Evolutionary conservation across 2,888 invertebrate genomes (phyloP).

Genomic region (Cheilosia variabilis): DNA sequence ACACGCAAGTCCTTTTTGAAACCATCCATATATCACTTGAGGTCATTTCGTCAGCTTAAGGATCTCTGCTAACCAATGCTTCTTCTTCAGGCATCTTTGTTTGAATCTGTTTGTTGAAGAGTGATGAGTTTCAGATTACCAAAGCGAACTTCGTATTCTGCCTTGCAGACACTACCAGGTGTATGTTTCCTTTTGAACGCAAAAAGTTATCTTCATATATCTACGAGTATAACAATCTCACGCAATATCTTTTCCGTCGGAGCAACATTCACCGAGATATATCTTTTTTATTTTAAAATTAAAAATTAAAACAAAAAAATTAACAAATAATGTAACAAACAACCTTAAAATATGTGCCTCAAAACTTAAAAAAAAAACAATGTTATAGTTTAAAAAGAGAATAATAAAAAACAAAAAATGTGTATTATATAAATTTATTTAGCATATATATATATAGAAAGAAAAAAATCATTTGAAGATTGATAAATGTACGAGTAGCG

Average conservation of each 20-base stretch:
- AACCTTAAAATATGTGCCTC: slow-evolving; percentile 57
- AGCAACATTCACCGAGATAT: not conserved
- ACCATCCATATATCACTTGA: no score
- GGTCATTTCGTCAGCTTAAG: no score
- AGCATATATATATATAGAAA: slow-evolving; percentile 6
- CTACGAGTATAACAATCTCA: not conserved
- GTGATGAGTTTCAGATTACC: not conserved
- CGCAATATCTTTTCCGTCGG: slow-evolving; percentile 18
- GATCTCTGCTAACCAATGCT: no score
- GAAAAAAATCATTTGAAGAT: slow-evolving; percentile 9
- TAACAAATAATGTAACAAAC: slow-evolving; percentile 23
- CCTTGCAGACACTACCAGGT: not conserved
- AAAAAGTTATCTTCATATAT: not conserved
- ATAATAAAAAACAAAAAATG: not conserved
- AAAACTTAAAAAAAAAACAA: slow-evolving; percentile 29
- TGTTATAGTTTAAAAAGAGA: not conserved
- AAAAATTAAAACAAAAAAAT: not conserved
- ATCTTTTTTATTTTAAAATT: not conserved
- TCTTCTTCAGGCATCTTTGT: no score
- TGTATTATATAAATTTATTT: slow-evolving; percentile 28
- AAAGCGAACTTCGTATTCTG: not conserved
- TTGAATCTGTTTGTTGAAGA: no score
- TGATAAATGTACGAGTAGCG: not conserved
- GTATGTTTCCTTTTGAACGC: not conserved
- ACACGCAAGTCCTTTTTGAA: no score